A percentile compares a stretch with the other conserved stretches of the same genome.
Evolutionary conservation across 2,797 vertebrate genomes (phyloP).

Genomic region (Acanthis flammea): DNA sequence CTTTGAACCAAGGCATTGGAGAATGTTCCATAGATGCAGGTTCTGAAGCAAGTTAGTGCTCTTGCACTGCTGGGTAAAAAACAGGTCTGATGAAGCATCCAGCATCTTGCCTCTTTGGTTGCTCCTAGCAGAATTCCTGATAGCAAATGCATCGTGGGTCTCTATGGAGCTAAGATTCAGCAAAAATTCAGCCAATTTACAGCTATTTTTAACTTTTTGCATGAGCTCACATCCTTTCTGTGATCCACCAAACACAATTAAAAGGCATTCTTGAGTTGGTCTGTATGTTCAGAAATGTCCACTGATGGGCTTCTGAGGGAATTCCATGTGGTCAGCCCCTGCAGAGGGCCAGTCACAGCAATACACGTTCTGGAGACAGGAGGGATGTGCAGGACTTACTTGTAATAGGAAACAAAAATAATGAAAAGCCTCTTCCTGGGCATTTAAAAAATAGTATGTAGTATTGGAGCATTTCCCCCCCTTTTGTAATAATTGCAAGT

Average conservation of each 20-base stretch:
- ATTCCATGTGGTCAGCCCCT: not conserved
- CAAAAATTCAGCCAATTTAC: not conserved
- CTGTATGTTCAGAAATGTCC: not conserved
- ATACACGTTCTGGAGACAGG: not conserved
- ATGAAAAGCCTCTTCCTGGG: not conserved
- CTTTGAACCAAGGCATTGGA: not conserved
- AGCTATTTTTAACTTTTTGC: not conserved
- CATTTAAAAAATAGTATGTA: not conserved
- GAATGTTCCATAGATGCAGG: not conserved
- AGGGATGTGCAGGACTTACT: not conserved
- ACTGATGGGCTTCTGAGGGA: not conserved
- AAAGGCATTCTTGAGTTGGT: not conserved
- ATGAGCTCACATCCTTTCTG: not conserved
- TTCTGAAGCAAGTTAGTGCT: not conserved
- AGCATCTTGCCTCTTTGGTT: not conserved
- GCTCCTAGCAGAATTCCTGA: not conserved
- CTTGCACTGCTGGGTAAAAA: not conserved
- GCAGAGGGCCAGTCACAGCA: not conserved
- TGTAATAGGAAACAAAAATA: not conserved
- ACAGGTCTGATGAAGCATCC: not conserved
- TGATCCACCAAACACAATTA: not conserved
- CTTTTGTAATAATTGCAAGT: not conserved
- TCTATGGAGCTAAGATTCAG: not conserved
- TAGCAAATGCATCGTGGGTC: not conserved
- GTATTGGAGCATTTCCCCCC: accelerated